Conservation (phyloP, 2,888 invertebrate genomes). For the Ennomos erosarius region DNA sequence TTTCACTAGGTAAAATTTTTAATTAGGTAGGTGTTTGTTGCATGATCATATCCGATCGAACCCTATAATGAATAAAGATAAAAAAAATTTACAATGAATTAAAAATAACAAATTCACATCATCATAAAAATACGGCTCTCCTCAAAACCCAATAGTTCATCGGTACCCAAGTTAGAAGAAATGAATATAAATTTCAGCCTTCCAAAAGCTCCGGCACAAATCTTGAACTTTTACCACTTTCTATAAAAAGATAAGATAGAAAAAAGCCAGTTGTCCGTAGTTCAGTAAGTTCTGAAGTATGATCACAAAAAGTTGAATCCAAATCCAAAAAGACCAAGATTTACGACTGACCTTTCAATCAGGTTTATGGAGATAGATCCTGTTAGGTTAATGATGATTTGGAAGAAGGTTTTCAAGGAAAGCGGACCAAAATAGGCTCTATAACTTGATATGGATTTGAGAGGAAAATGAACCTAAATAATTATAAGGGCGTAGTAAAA, state of each 20-base stretch:
- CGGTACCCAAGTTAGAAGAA: conserved; percentile 9
- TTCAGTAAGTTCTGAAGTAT: conserved; percentile 24
- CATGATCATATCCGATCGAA: too few relatives aligned
- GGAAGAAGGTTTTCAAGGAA: conserved; percentile 6
- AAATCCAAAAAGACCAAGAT: conserved; percentile 24
- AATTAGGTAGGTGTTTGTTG: too few relatives aligned
- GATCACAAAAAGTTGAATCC: conserved; percentile 32
- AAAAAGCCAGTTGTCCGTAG: conserved; percentile 19
- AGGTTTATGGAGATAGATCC: conserved; percentile 14
- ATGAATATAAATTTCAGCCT: conserved; percentile 23
- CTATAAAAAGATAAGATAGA: conserved; percentile 33
- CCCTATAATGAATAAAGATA: too few relatives aligned
- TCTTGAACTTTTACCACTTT: conserved; percentile 29
- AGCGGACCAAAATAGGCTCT: conserved; percentile 5
- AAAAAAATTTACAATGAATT: too few relatives aligned
- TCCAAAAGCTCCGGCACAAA: conserved; percentile 19
- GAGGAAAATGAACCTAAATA: too few relatives aligned
- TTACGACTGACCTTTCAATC: conserved; percentile 31
- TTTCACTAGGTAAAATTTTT: too few relatives aligned
- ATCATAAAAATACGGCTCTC: too few relatives aligned
- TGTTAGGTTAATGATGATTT: conserved; percentile 14
- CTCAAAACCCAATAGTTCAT: too few relatives aligned
- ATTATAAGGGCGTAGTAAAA: background rate
- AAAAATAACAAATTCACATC: too few relatives aligned
- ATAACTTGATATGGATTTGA: too few relatives aligned